Base-by-base conservation (phyloP, 30 jellyfish, hydroid and myxozoan species). In the Nemopilema nomurai region DNA sequence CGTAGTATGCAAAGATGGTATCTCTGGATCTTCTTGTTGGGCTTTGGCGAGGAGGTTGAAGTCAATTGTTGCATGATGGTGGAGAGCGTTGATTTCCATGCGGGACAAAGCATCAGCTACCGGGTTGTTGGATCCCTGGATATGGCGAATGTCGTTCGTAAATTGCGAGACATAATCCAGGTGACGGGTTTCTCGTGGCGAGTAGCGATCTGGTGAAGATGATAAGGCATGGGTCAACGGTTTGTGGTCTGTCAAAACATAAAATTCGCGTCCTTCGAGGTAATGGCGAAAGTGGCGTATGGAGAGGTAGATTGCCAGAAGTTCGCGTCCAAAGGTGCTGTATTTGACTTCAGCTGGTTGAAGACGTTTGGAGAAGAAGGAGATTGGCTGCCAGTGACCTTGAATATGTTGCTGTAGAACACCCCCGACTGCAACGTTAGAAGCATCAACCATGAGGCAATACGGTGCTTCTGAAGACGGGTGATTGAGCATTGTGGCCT, bases 81-180 rank as follows among this genome's bases (percentile, higher is more conserved):
- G 76, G 1, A 82, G 4, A 29, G 87, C 24, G 62, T 82, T 69
- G 65, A 82, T 20, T 0, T 28, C 78, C 79, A 82, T 49, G 50
- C 91, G 90, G 18, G 91, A 82, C 9, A 70, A 50, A 50, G 91
- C 91, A 69, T 82, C 91, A 7, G 91, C 91, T 16, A 82, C 91
- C 20, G 49, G 32, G 31, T 82, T 82, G 51, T 82, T 77, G 22
- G 49, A 7, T 65, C 91, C 91, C 13, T 21, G 27, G 28, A 82
- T 27, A 57, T 82, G 91, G 29, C 68, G 87, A 41, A 82, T 52
- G 74, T 69, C 76, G 72, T 90, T 17, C 1, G 91, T 82, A 31
- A 82, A 82, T 18, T 82, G 80, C 28, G 89, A 82, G 31, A 82
- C 71, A 32, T n/a, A 33, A 65, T 57, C 91, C 50, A 82, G 87